These are phyloP conservation scores for Nyctibius grandis DNA, from an alignment of 2,797 vertebrate genomes.

Conservation along the genomic window DNA sequence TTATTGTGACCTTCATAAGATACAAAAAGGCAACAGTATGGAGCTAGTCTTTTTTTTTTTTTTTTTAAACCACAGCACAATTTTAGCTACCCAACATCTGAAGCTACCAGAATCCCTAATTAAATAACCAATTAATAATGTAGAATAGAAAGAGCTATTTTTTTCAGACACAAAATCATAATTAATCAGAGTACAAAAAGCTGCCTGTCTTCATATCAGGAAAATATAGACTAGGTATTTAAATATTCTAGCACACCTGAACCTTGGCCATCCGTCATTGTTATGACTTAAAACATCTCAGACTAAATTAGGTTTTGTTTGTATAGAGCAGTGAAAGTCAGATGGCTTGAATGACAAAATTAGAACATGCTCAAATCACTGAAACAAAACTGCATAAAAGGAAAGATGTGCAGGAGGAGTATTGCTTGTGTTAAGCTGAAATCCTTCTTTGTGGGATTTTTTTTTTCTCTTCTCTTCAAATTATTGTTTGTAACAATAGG, in stretches of 20 bases:
- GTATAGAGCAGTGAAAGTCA: conserved; percentile 79
- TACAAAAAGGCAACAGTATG: conserved; percentile 81
- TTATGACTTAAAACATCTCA: conserved; percentile 89
- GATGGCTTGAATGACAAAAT: conserved; percentile 85
- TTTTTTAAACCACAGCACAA: conserved; percentile 70
- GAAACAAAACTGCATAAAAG: conserved; percentile 75
- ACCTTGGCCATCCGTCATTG: conserved; percentile 96
- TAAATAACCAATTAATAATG: conserved; percentile 91
- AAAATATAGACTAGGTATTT: conserved; percentile 79
- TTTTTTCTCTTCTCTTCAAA: conserved; percentile 46
- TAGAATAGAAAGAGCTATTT: conserved; percentile 80
- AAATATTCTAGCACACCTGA: conserved; percentile 89
- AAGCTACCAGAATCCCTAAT: conserved; percentile 85
- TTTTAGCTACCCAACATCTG: conserved; percentile 80
- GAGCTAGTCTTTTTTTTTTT: conserved; percentile 59
- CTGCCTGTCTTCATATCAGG: conserved; percentile 79
- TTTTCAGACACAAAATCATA: conserved; percentile 80
- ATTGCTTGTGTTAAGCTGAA: conserved; percentile 63
- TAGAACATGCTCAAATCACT: conserved; percentile 78
- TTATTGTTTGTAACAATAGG: conserved; percentile 54
- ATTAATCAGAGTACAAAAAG: conserved; percentile 80
- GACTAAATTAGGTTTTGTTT: conserved; percentile 85
- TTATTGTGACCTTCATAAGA: conserved; percentile 90
- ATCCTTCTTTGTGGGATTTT: conserved; percentile 63
- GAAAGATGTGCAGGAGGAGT: conserved; percentile 67